Base-by-base conservation (phyloP, 2,888 invertebrate genomes). In the Drosophila sordidapex region DNA sequence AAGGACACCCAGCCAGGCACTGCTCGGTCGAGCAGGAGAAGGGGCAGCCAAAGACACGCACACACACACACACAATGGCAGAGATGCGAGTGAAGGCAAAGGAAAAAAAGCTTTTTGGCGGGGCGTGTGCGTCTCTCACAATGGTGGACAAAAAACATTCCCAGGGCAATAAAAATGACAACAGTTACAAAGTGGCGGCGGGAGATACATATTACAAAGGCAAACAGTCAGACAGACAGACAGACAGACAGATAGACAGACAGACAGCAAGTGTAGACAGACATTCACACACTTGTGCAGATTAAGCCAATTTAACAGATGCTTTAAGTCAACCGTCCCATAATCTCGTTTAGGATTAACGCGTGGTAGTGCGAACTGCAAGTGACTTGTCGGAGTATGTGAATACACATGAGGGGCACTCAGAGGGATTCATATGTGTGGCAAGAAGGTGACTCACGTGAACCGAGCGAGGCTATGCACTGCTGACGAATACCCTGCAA, bases 241-340 rank as follows among this genome's bases (percentile, higher is more conserved):
- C 67, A 56, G 58, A 58, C 68, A 59, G 51, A 57, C 60, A 54
- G 62, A 46, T 63, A 69, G 48, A 61, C 64, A 54, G 52, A 54
- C 61, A 33, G 59, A 52, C 49, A 60, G 18, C 38, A 38, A 46
- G 62, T 36, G 46, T 29, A 31, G 62, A 62, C 67, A 65, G 61
- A 73, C 64, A 52, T 57, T 58, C 78, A 64, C 87, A 81, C 66
- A 70, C 70, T 68, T 66, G 76, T 69, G 69, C 71, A 79, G 90
- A 89, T 90, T 90, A 90, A 87, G 89, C 87, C 89, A 90, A 90
- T 87, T 87, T 90, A 87, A 89, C 87, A 89, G 90, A 87, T 85
- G 90, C 87, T 90, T 87, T 82, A 90, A 87, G 90, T 90, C 89
- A 87, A 76, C 64, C 82, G 59, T 77, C 58, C 83, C 87, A 74